Evolutionary conservation across 1,140 invertebrate species (phyloP), one percentile per base, ranked within the genome.

Genomic region (Camponotus floridanus): DNA sequence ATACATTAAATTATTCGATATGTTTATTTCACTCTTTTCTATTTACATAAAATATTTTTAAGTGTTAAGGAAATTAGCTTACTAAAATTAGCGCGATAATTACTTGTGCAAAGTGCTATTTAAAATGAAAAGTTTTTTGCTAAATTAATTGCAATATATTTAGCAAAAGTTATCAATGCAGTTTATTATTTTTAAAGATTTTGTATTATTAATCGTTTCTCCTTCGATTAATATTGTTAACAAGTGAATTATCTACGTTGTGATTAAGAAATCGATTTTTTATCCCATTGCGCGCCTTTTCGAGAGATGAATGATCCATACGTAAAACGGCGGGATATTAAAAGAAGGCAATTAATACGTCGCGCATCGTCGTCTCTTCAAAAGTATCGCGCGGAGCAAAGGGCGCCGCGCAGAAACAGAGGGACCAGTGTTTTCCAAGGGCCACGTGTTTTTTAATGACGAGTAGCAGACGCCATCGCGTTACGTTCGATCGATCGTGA

Each of bases 381-480:
- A 86, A 89, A 90, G 88, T 85, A 85, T 68, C 64, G 88, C 76
- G 89, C 74, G 80, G 83, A 87, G 88, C 74, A 86, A 76, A 62
- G 76, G 81, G 76, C 86, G 81, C 87, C 88, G 86, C 45, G 83
- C 39, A 84, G 83, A 81, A 92, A 92, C 92, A 93, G 92, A 90
- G 84, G 76, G 85, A 45, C 78, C 91, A 93, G 89, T 92, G 91
- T 93, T 90, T 91, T 87, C 68, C 79, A 80, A 68, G 85, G 90
- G 89, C 91, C 92, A 93, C 92, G 91, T 93, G 91, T 90, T 90
- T 89, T 87, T 89, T 87, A 89, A 88, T 92, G 91, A 92, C 89
- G 92, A 92, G 88, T 87, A 91, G 86, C 92, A 93, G 92, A 92
- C 86, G 80, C 87, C 42, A 79, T 64, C 84, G 74, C 59, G 78